Evolutionary conservation across 2,797 vertebrate species (phyloP).

Genomic region (Crocidura indochinensis): DNA sequence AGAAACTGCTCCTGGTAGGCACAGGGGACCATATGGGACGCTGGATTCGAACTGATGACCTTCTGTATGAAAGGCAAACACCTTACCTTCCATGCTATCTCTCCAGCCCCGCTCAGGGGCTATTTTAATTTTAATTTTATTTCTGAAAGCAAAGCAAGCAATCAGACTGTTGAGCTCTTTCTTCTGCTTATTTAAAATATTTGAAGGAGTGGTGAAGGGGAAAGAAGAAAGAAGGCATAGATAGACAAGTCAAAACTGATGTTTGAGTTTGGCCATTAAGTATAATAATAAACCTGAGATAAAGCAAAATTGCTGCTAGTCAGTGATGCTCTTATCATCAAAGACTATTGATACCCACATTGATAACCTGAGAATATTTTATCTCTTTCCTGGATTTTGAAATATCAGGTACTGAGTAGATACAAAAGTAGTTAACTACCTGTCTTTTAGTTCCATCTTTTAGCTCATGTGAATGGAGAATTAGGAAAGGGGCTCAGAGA

Average conservation of each 20-base stretch:
- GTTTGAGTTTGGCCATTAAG: background rate
- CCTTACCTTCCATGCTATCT: no score
- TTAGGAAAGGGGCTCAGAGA: background rate
- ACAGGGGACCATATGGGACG: no score
- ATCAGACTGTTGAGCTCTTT: no score
- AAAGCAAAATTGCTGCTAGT: background rate
- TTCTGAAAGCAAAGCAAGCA: no score
- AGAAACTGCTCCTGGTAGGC: no score
- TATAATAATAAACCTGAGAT: background rate
- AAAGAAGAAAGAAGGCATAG: background rate
- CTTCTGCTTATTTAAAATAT: no score
- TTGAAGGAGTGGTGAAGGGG: background rate
- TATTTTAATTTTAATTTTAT: no score
- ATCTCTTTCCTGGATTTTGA: slow-evolving; percentile 27
- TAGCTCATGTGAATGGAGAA: slow-evolving; percentile 13
- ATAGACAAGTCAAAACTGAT: background rate
- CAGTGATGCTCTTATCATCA: background rate
- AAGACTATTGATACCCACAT: background rate
- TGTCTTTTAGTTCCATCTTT: background rate
- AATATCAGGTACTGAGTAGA: slow-evolving; percentile 17
- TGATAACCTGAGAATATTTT: background rate
- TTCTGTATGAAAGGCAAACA: no score
- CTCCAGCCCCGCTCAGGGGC: no score
- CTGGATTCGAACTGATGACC: no score
- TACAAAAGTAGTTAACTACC: slow-evolving; percentile 3